Conservation (phyloP, 2,113 vertebrate species). For the Megatriorchis doriae region DNA sequence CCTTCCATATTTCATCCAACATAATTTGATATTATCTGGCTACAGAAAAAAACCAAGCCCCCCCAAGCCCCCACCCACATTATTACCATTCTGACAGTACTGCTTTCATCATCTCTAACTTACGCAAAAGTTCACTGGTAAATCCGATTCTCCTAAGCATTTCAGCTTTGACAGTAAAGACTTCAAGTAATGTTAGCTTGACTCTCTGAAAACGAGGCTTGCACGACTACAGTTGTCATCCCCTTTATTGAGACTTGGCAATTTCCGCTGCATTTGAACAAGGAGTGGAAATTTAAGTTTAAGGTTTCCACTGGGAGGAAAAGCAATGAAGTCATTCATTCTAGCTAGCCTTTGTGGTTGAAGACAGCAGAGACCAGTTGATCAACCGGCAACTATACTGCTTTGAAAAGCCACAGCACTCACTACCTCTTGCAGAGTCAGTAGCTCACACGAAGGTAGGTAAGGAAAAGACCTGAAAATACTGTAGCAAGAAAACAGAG, state of each 20-base stretch:
- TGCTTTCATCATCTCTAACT: not conserved
- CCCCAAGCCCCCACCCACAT: fast-evolving
- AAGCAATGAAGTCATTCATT: not conserved
- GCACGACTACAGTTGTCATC: not conserved
- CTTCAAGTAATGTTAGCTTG: not conserved
- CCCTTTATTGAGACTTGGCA: not conserved
- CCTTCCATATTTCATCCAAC: not conserved
- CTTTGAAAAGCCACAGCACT: not conserved
- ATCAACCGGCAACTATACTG: not conserved
- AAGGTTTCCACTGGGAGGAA: not conserved
- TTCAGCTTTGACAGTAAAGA: not conserved
- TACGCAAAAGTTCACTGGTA: not conserved
- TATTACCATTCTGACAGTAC: not conserved
- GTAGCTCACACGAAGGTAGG: not conserved
- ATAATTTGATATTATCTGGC: not conserved
- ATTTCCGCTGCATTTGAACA: not conserved
- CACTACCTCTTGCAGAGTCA: not conserved
- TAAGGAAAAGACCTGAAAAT: not conserved
- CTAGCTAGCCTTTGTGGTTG: not conserved
- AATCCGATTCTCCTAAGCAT: not conserved
- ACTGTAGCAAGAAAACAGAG: not conserved
- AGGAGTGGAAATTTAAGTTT: not conserved
- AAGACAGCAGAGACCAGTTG: not conserved
- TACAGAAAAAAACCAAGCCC: not conserved
- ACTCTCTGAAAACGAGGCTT: not conserved